phyloP scores from a whole-genome alignment of 2,113 vertebrate species.

The Cettia cetti region DNA sequence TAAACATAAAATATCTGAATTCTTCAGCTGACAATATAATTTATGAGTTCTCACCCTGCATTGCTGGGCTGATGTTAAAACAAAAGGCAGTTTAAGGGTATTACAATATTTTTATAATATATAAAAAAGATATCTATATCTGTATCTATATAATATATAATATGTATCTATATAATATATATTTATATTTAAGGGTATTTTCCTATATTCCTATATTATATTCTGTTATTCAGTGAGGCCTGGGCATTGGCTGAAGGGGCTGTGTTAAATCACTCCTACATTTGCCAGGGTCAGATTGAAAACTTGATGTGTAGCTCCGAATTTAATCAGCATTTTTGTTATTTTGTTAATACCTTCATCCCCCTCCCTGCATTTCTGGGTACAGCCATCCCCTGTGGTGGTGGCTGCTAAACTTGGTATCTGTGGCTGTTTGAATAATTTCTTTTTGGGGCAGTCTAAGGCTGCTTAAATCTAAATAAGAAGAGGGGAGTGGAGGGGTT shows the following conservation, averaged over 20 bases:
- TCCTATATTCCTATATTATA: no score
- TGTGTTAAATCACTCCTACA: neutral
- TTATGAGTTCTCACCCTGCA: neutral
- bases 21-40: neutral
- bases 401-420: neutral
- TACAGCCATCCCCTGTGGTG: neutral
- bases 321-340: neutral
- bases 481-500: neutral
- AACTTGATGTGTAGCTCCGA: neutral
- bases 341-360: neutral
- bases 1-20: neutral
- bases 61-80: neutral
- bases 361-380: neutral
- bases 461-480: neutral
- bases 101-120: neutral
- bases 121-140: no score
- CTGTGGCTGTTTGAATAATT: neutral
- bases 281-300: neutral
- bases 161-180: neutral
- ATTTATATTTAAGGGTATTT: neutral
- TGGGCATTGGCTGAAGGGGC: neutral
- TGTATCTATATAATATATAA: neutral
- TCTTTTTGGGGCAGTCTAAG: neutral
- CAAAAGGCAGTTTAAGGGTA: neutral
- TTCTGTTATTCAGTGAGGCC: fast-evolving